Percentiles rank a stretch among this genome's conserved stretches.
phyloP scores from a whole-genome alignment of 2,888 invertebrate genomes.

The Loripinus fragilis region DNA sequence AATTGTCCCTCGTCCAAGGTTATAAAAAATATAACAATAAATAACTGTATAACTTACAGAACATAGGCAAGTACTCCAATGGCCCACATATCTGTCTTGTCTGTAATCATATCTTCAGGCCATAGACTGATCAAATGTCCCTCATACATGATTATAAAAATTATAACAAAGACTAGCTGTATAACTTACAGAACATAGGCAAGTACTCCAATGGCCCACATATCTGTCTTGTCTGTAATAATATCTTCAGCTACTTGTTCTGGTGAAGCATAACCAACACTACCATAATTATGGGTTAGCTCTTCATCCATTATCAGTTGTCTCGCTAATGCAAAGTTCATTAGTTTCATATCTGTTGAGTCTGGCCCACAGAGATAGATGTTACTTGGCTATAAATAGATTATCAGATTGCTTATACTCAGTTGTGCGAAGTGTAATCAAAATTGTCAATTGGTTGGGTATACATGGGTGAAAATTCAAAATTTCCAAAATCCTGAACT shows the following conservation, averaged over 20 bases:
- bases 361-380: slow-evolving; percentile 93
- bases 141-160: too few species aligned
- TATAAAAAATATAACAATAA: too few species aligned
- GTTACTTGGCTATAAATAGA: slow-evolving; percentile 93
- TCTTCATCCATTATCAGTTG: slow-evolving; percentile 63
- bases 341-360: slow-evolving; percentile 89
- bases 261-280: slow-evolving; percentile 87
- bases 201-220: slow-evolving; percentile 82
- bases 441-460: too few species aligned
- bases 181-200: slow-evolving; percentile 81
- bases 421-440: too few species aligned
- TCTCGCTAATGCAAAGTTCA: slow-evolving; percentile 95
- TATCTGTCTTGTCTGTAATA: slow-evolving; percentile 90
- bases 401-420: background rate
- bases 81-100: slow-evolving; percentile 86
- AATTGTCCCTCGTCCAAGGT: too few species aligned
- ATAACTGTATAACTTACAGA: slow-evolving; percentile 75
- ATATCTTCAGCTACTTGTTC: slow-evolving; percentile 95
- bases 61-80: slow-evolving; percentile 81
- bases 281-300: slow-evolving; percentile 78
- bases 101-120: slow-evolving; percentile 94
- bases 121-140: too few species aligned
- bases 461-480: too few species aligned
- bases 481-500: too few species aligned
- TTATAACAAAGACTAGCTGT: too few species aligned